Evolutionary conservation across 2,113 vertebrate genomes (phyloP), one percentile per base, ranked within the genome.

Genomic region (Pitta sordida): DNA sequence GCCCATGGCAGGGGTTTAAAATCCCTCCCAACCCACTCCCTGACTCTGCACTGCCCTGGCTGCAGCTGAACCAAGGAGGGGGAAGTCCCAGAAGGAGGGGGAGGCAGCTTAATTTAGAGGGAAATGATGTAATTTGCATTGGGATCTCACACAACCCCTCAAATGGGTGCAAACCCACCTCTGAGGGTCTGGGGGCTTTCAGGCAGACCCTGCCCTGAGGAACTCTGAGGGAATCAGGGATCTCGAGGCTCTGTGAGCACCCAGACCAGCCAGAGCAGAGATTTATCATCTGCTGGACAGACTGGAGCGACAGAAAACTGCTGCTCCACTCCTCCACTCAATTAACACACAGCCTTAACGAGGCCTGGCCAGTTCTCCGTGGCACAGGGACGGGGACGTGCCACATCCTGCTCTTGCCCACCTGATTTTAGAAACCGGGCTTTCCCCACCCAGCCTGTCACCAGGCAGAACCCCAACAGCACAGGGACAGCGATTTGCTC

Each of bases 121-220:
- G 4, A 37, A 68, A n/a, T 15, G 0, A 20, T 41, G 68, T 9
- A 3, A 30, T 43, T 12, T 77, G 58, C 70, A 37, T 30, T 7
- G 24, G 19, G 51, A 74, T 65, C 53, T 73, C 32, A 32, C 51
- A 49, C 53, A 36, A 43, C 37, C 26, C n/a, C 24, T 30, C n/a
- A n/a, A 23, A 0, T 0, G 8, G 64, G 16, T 0, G 2, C 26
- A n/a, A 65, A 20, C 3, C 22, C 4, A 7, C 15, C 51, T 49
- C 21, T 30, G 67, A 24, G 56, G 46, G 29, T 7, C 36, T 11
- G n/a, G 64, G 12, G 21, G 46, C 8, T 55, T 49, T 10, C 34
- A 32, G 44, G 22, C 70, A 82, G 24, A n/a, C 51, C 10, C 4
- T 75, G 46, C 20, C 37, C 41, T 39, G 15, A 71, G 20, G 7